Base-by-base conservation (phyloP, 2,113 vertebrate species). In the Mirza zaza region DNA sequence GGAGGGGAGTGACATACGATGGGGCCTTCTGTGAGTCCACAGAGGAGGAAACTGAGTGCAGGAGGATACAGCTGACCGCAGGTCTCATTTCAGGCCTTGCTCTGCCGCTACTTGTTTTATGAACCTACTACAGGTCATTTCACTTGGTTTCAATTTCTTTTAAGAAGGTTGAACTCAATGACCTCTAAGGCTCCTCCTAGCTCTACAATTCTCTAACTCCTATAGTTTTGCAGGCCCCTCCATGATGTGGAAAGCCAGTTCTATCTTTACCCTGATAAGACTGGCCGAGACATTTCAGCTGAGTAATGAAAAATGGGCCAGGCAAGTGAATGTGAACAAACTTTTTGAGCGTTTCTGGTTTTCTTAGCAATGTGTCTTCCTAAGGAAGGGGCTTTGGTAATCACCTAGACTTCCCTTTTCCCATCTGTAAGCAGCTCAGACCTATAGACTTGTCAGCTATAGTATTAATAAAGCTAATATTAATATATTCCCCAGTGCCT, bases 11-110 rank as follows among this genome's bases (percentile, higher is more conserved):
- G 50, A 48, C 6, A 8, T 25, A 52, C 4, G 11, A 50, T 6
- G 32, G 18, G 7, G 36, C 7, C 61, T 8, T 25, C 57, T 21
- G 0, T 21, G 5, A 0, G 4, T 45, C 67, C 11, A 0, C 3
- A 2, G 42, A 34, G 21, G 67, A 86, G 68, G 42, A 29, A 8
- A 12, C 4, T 11, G 11, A 87, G 34, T 20, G 61, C 42, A 21
- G 17, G 10, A 21, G 27, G 39, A 36, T 10, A 32, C 5, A 42
- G 29, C 59, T 42, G 80, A 59, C 67, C 6, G 5, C 21, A 17
- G 12, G 13, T 42, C 34, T 70, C 42, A 17, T 27, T 48, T 71
- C 65, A 42, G 11, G 10, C 45, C 52, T 21, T 12, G 5, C 34
- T 52, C 2, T 76, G 50, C 13, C 32, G 3, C 63, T 67, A 4